These are phyloP conservation scores for Toxotes jaculatrix DNA, from an alignment of 2,113 vertebrate species.

Conservation along the genomic window DNA sequence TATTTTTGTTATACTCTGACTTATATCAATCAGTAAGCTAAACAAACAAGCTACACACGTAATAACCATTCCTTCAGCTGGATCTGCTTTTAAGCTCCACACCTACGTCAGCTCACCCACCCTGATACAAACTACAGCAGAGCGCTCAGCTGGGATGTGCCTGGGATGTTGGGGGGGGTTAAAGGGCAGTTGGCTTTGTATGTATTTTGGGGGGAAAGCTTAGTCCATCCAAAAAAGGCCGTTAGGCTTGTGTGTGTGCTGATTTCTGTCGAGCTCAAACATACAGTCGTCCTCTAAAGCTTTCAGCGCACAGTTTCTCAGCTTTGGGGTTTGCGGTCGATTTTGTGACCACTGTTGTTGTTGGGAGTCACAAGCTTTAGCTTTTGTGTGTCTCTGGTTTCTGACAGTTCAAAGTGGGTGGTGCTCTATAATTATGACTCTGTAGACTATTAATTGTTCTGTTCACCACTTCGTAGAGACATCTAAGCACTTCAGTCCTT, in stretches of 20 bases:
- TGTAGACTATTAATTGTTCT: slow-evolving; percentile 22
- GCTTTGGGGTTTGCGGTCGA: not conserved
- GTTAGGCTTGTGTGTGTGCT: not conserved
- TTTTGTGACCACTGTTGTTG: not conserved
- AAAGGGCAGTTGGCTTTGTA: slow-evolving; percentile 25
- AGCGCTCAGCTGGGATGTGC: slow-evolving; percentile 1
- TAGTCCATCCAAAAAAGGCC: slow-evolving; percentile 11
- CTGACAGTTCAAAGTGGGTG: slow-evolving; percentile 12
- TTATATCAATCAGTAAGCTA: slow-evolving; percentile 61
- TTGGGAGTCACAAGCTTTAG: not conserved
- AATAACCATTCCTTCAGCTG: slow-evolving; percentile 40
- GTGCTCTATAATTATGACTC: slow-evolving; percentile 26
- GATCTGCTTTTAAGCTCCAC: slow-evolving; percentile 2
- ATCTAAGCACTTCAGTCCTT: slow-evolving; percentile 19
- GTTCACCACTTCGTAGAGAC: slow-evolving; percentile 6
- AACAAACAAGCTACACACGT: slow-evolving; percentile 29
- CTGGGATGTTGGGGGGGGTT: not conserved
- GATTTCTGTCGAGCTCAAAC: not conserved
- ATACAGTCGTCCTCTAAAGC: not conserved
- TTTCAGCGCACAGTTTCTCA: too few relatives aligned
- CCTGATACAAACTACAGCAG: slow-evolving; percentile 19
- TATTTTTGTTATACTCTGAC: slow-evolving; percentile 49
- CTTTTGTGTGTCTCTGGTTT: slow-evolving; percentile 18
- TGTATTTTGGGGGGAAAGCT: not conserved
- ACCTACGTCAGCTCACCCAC: not conserved